Evolutionary conservation across 2,888 invertebrate genomes (phyloP), one percentile per base, ranked within the genome.

Genomic region (Subacronicta megacephala): DNA sequence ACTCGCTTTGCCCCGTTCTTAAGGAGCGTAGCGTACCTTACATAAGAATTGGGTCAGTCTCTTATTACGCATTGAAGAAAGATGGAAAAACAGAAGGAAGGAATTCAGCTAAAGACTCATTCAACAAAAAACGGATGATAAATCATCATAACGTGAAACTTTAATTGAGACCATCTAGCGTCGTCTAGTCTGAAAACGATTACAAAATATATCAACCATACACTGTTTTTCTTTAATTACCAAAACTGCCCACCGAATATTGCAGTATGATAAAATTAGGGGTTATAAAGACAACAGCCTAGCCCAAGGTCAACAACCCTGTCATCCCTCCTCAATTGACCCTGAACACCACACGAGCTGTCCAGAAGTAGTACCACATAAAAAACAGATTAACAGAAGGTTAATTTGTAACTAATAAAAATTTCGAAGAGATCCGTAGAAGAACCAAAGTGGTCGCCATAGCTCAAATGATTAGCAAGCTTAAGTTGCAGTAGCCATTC

Each of bases 311-410:
- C 65, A 65, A 56, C n/a, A 44, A 47, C 69, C 62, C 40, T 44
- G 69, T 55, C 50, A 36, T 44, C 65, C 63, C 57, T 47, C 51
- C 63, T 65, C 69, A 69, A 65, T 65, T 69, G 56, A 62, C 65
- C 69, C 37, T 69, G 69, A 62, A 56, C 51, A 69, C 63, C 47
- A 40, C 38, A 56, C 50, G 15, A 44, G 42, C 65, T 65, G 56
- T 70, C 44, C 57, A 70, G 69, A 62, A 31, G 47, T 53, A 46
- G 20, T 16, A 38, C n/a, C 26, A 35, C 57, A 53, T 47, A 36
- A 18, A n/a, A 53, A 53, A 62, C 43, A 38, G 16, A 13, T 13
- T 16, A 13, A 35, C 45, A 54, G 54, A 68, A 62, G 62, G 52
- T 36, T 44, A 42, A 62, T 61, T 62, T 7, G 5, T 7, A 35